A percentile compares a stretch with the other conserved stretches of the same genome.
phyloP scores from a whole-genome alignment of 1,140 invertebrate species.

The Musca vetustissima region DNA sequence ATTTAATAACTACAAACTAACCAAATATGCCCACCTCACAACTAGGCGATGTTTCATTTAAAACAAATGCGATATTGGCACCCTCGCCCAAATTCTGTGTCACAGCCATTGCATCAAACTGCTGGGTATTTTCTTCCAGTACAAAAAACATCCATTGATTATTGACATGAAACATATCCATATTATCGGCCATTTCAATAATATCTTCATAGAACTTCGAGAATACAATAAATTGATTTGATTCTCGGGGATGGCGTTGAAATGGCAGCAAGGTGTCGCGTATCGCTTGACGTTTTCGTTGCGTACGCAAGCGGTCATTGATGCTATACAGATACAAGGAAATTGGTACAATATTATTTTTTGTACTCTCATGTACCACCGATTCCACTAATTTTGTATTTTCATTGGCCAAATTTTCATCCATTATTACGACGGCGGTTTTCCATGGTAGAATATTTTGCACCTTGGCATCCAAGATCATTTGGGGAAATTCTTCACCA shows the following conservation, averaged over 20 bases:
- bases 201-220: slow-evolving; percentile 59
- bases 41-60: slow-evolving; percentile 63
- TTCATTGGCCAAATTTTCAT: slow-evolving; percentile 61
- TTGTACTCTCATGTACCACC: slow-evolving; percentile 43
- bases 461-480: slow-evolving; percentile 70
- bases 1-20: not conserved
- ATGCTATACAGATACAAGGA: slow-evolving; percentile 48
- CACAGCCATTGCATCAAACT: slow-evolving; percentile 59
- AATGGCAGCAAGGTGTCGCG: slow-evolving; percentile 38
- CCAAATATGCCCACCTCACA: slow-evolving; percentile 29
- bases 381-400: slow-evolving; percentile 45
- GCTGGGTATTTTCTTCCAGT: slow-evolving; percentile 60
- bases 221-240: slow-evolving; percentile 52
- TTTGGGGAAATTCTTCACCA: slow-evolving; percentile 72
- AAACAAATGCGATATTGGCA: slow-evolving; percentile 79
- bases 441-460: slow-evolving; percentile 67
- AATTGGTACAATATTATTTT: slow-evolving; percentile 48
- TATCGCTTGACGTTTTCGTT: slow-evolving; percentile 38
- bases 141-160: slow-evolving; percentile 80
- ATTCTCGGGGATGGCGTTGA: slow-evolving; percentile 32
- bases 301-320: slow-evolving; percentile 40
- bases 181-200: slow-evolving; percentile 67
- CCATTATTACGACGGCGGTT: slow-evolving; percentile 68
- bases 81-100: slow-evolving; percentile 68
- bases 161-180: slow-evolving; percentile 67